Conservation (phyloP, 2,113 vertebrate genomes). For the Nesoenas mayeri region DNA sequence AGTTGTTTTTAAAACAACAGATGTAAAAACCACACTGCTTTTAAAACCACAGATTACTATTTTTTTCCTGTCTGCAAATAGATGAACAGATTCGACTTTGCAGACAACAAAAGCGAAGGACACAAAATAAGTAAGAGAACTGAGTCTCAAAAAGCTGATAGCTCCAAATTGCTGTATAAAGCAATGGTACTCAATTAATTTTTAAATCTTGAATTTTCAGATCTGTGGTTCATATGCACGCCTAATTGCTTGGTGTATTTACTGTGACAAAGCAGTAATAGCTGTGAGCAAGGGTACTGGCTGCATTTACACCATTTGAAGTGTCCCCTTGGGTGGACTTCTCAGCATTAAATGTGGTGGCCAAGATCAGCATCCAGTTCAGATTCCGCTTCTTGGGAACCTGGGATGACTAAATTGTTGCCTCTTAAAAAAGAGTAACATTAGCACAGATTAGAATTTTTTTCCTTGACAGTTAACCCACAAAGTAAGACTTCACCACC, state of each 20-base stretch:
- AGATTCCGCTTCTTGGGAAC: not conserved
- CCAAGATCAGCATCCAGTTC: slow-evolving; percentile 11
- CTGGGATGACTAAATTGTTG: not conserved
- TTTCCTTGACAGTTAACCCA: not conserved
- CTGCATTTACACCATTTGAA: not conserved
- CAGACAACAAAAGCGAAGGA: not conserved
- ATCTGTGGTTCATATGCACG: not conserved
- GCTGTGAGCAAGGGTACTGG: not conserved
- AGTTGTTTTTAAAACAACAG: not conserved
- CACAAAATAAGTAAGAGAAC: not conserved
- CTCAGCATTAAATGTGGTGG: not conserved
- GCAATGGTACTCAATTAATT: not conserved
- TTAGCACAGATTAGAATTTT: not conserved
- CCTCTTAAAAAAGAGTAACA: not conserved
- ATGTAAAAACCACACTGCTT: not conserved
- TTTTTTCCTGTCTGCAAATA: not conserved
- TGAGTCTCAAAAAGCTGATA: not conserved
- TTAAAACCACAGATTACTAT: not conserved
- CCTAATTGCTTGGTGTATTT: not conserved
- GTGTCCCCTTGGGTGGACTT: not conserved
- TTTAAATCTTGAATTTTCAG: not conserved
- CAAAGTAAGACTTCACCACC: not conserved
- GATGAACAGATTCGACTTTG: not conserved
- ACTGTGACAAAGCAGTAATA: not conserved
- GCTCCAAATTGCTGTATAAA: not conserved